A percentile compares a stretch with the other conserved stretches of the same genome.
These are phyloP conservation scores for Dicyrtomina minuta DNA, from an alignment of 2,888 invertebrate species.

Conservation along the genomic window DNA sequence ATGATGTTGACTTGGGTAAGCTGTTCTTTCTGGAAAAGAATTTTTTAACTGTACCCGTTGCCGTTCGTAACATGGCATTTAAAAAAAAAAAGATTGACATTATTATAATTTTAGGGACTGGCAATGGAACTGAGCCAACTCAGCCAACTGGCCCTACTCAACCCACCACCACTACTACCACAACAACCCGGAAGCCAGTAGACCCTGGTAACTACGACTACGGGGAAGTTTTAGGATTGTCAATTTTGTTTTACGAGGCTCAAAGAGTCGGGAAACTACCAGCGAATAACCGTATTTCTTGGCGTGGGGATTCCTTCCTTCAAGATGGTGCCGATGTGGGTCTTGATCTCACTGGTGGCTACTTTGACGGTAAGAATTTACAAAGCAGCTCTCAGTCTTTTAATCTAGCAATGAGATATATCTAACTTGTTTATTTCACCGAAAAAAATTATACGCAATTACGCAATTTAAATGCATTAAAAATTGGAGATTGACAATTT, in stretches of 20 bases:
- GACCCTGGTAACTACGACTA: constrained; percentile 56
- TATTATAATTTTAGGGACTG: too few species aligned
- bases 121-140: constrained; percentile 10
- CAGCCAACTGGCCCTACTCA: constrained; percentile 3
- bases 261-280: constrained; percentile 62
- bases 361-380: constrained; percentile 61
- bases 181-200: constrained; percentile 23
- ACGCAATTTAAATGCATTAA: too few species aligned
- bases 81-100: too few species aligned
- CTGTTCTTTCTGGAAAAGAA: background rate
- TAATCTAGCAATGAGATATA: background rate
- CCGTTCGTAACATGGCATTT: too few species aligned
- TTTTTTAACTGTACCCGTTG: too few species aligned
- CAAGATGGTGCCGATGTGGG: constrained; percentile 60
- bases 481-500: too few species aligned
- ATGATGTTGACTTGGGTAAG: constrained; percentile 30
- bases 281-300: constrained; percentile 59
- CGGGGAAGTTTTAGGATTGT: constrained; percentile 59
- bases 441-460: too few species aligned
- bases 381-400: background rate
- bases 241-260: constrained; percentile 63
- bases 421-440: background rate
- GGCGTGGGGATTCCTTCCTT: constrained; percentile 62
- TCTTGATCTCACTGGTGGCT: constrained; percentile 62
- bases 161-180: constrained; percentile 25